These are phyloP conservation scores for Poicephalus meyeri DNA, from an alignment of 2,113 vertebrate species.

Conservation along the genomic window DNA sequence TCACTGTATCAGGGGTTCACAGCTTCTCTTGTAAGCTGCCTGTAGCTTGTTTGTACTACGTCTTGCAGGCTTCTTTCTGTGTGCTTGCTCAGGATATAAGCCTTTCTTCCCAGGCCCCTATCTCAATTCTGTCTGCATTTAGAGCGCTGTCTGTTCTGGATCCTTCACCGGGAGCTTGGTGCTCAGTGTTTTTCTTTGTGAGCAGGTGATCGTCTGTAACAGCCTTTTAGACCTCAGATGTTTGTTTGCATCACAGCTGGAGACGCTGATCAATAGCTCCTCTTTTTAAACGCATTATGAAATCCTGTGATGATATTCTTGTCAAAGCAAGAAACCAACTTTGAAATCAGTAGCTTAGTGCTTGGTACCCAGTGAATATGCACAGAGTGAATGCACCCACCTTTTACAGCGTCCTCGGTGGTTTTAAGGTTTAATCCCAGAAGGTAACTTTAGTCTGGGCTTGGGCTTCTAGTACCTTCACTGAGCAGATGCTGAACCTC, in stretches of 20 bases:
- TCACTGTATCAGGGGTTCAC: not conserved
- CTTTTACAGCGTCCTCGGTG: fast-evolving
- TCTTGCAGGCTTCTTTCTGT: not conserved
- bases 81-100: not conserved
- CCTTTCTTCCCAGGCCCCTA: not conserved
- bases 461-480: not conserved
- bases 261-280: not conserved
- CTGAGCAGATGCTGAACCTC: not conserved
- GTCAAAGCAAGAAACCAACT: not conserved
- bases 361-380: fast-evolving
- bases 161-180: slow-evolving; percentile 7
- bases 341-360: not conserved
- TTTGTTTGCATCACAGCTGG: not conserved
- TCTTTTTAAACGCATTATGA: not conserved
- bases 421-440: not conserved
- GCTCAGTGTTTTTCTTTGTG: not conserved
- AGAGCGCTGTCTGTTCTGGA: not conserved
- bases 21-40: not conserved
- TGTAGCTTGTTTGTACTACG: not conserved
- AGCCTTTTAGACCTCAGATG: not conserved
- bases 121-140: not conserved
- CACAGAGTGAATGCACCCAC: fast-evolving
- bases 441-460: no score
- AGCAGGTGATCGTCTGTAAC: not conserved
- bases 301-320: not conserved